Base-by-base conservation (phyloP, 2,888 invertebrate species). In the Drosophila paramelanica region DNA sequence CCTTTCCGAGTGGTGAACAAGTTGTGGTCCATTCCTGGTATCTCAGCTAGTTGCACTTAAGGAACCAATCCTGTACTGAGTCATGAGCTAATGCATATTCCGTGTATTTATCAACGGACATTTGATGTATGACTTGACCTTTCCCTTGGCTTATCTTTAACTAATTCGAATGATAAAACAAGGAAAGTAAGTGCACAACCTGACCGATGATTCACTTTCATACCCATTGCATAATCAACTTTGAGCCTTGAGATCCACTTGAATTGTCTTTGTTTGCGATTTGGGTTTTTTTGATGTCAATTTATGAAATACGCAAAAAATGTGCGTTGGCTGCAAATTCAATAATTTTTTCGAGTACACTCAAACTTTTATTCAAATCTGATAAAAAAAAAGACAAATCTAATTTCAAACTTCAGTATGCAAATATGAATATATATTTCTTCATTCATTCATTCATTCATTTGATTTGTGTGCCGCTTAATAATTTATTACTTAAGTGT, bases 401-500 rank as follows among this genome's bases (percentile, higher is more conserved):
- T n/a, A 52, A 52, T 20, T 52, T 52, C 13, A 11, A 41, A 42
- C 42, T 53, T 53, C 42, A 67, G 38, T 60, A 38, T 56, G 14
- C 14, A 14, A 42, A 23, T 56, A 41, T 20, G 43, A 60, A 43
- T 41, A 49, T 17, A 17, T 17, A 53, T 51, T 57, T 36, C 53
- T 57, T 41, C 43, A 56, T 57, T 41, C 43, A 55, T 56, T 53
- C 45, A 66, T 42, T 59, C 31, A 31, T 31, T 31, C 31, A 31
- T 46, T 67, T 68, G 46, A 50, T 69, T 66, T 67, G 78, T 82
- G 67, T 77, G 83, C 81, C 36, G 25, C 57, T 72, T 47, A 67
- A 66, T 77, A 67, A 86, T 86, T 79, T 74, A 79, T 60, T 59
- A 47, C 47, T 76, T 42, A 69, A 79, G 73, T 73, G 66, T 67